Base-by-base conservation (phyloP, 2,888 invertebrate species). In the Proisotoma minuta region DNA sequence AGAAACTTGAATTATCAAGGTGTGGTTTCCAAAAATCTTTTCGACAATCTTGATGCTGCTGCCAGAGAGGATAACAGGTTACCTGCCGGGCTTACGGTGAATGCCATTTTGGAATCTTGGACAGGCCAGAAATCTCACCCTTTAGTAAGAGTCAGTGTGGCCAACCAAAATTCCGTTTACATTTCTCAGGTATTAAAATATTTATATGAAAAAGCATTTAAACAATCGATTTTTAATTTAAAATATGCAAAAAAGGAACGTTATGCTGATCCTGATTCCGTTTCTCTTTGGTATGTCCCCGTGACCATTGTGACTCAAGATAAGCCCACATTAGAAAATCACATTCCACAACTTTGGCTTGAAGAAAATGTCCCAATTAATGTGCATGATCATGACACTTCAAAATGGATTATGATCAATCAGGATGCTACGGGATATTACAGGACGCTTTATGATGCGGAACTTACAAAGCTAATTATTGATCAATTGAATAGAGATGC, bases 381-480 rank as follows among this genome's bases (percentile, higher is more conserved):
- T 26, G 5, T 26, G 1, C 22, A 61, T 27, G n/a, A 34, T 10
- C 65, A 65, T 39, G 54, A 59, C 22, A 34, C 34, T 10, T 27
- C 49, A 15, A 54, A 59, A n/a, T 68, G 68, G 68, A 58, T 68
- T n/a, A 50, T 68, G 51, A 47, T 65, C 5, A 68, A 68, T 20
- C 54, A 53, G 28, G 60, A 62, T 48, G 68, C 57, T 15, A 60
- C 68, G 57, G 71, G 71, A 22, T 66, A 59, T 47, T 72, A 68
- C 40, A 43, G 70, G 27, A 58, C 59, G 0, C 29, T 68, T 4
- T 73, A 73, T 39, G 68, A 70, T 26, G 29, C 54, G 1, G 3
- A n/a, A 0, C 28, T 71, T 1, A 22, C 40, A 0, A 10, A 24
- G 10, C 39, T 64, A 0, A 69, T 73, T 49, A 40, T 63, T 24